Base-by-base conservation (phyloP, 2,888 invertebrate genomes). In the Arge pagana region DNA sequence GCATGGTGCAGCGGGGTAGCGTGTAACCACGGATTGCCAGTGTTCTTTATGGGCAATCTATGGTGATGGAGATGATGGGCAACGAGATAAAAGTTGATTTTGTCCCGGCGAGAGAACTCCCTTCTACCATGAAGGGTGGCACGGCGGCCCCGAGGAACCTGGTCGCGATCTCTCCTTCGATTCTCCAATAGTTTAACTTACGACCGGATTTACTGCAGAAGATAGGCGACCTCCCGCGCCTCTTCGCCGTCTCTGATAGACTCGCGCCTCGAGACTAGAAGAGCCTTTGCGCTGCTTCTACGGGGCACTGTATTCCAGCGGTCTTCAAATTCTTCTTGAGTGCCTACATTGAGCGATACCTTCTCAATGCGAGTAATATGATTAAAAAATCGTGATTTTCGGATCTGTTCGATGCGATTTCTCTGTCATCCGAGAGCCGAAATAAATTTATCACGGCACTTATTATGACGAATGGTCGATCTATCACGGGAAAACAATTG, bases 31-130 rank as follows among this genome's bases (percentile, higher is more conserved):
- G 72, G 71, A 72, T 74, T 72, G 70, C 65, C 64, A 61, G 68
- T 68, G 68, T 74, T 71, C 74, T 76, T 76, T 76, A 76, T 76
- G 72, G 76, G 68, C 75, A 76, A 76, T 76, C 74, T 72, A 76
- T 74, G 74, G 74, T 76, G 76, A 76, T 76, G 73, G 73, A 75
- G 70, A 75, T 76, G 75, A 76, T 76, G 71, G 73, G 72, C 74
- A 71, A 71, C 66, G 68, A 70, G 72, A 75, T 74, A 75, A 70
- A 74, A 74, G 71, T 73, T 74, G 74, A 75, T 74, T 75, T 69
- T 60, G 35, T 23, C 19, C 18, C 39, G 42, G 35, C 40, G 36
- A 36, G 37, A 51, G 52, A 43, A 52, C 52, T 43, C 55, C 53
- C 50, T 52, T 51, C 53, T 56, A 50, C 58, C 56, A 51, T 51